Percentiles rank a stretch among this genome's conserved stretches.
These are phyloP conservation scores for Pantala flavescens DNA, from an alignment of 1,140 invertebrate species.

Conservation along the genomic window DNA sequence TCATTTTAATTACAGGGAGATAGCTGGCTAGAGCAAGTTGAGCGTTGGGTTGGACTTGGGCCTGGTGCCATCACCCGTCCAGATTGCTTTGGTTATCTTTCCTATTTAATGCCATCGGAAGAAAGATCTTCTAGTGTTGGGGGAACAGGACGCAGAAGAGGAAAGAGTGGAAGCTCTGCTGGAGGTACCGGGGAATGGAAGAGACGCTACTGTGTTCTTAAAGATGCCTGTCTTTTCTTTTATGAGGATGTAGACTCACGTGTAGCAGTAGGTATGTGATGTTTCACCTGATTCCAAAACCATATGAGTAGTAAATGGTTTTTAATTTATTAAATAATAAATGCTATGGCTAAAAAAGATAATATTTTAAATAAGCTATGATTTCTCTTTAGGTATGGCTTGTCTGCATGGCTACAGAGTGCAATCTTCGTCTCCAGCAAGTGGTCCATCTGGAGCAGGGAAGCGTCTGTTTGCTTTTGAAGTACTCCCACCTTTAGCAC, in stretches of 20 bases:
- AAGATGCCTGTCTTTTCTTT: slow-evolving; percentile 91
- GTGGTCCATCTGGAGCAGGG: slow-evolving; percentile 31
- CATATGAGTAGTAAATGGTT: too few relatives aligned
- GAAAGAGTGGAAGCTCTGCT: slow-evolving; percentile 24
- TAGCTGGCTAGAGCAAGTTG: slow-evolving; percentile 57
- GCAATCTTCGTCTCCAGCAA: slow-evolving; percentile 57
- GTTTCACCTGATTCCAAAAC: too few relatives aligned
- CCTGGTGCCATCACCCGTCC: slow-evolving; percentile 60
- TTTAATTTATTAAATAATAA: too few relatives aligned
- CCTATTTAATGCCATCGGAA: slow-evolving; percentile 48
- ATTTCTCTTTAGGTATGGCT: slow-evolving; percentile 55
- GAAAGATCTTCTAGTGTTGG: slow-evolving; percentile 17
- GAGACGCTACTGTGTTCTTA: slow-evolving; percentile 84
- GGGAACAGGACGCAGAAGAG: background rate
- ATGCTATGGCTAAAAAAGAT: too few relatives aligned
- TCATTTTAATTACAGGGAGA: slow-evolving; percentile 46
- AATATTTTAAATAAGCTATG: too few relatives aligned
- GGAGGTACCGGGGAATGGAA: slow-evolving; percentile 68
- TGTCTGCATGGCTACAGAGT: slow-evolving; percentile 91
- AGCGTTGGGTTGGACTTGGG: slow-evolving; percentile 22
- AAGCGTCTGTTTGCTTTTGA: slow-evolving; percentile 82
- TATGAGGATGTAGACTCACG: slow-evolving; percentile 79
- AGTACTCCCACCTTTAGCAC: slow-evolving; percentile 50
- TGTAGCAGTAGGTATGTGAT: slow-evolving; percentile 69
- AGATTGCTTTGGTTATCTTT: slow-evolving; percentile 84